These are phyloP conservation scores for Rugalucina vietnamica DNA, from an alignment of 2,888 invertebrate species.

Conservation along the genomic window DNA sequence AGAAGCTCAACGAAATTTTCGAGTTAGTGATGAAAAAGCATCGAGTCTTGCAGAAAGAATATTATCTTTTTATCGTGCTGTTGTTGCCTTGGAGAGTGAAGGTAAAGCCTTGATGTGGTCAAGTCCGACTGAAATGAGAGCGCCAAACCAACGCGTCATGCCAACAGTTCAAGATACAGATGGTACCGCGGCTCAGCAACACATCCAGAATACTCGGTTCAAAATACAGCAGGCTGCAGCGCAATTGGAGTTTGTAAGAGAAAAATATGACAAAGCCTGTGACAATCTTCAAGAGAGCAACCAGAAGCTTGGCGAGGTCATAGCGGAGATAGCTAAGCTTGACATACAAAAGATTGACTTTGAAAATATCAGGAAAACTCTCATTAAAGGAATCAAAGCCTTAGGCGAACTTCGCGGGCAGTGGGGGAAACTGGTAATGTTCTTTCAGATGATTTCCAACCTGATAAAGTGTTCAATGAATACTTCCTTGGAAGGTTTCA, in stretches of 20 bases:
- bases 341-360: neutral
- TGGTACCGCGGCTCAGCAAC: neutral
- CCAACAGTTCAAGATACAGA: neutral
- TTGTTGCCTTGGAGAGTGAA: neutral
- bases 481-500: neutral
- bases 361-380: neutral
- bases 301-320: neutral
- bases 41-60: neutral
- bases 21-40: neutral
- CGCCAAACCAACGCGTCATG: neutral
- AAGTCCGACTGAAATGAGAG: neutral
- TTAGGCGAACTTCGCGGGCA: neutral
- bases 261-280: neutral
- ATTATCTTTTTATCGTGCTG: neutral
- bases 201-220: neutral
- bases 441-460: slow-evolving; percentile 1
- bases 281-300: neutral
- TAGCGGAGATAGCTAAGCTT: neutral
- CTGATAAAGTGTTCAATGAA: neutral
- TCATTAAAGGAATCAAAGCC: neutral
- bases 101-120: neutral
- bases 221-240: neutral
- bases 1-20: neutral
- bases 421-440: neutral
- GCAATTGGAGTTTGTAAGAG: neutral